A percentile compares a stretch with the other conserved stretches of the same genome.
These are phyloP conservation scores for Epinephelus moara DNA, from an alignment of 2,113 vertebrate species.

Conservation along the genomic window DNA sequence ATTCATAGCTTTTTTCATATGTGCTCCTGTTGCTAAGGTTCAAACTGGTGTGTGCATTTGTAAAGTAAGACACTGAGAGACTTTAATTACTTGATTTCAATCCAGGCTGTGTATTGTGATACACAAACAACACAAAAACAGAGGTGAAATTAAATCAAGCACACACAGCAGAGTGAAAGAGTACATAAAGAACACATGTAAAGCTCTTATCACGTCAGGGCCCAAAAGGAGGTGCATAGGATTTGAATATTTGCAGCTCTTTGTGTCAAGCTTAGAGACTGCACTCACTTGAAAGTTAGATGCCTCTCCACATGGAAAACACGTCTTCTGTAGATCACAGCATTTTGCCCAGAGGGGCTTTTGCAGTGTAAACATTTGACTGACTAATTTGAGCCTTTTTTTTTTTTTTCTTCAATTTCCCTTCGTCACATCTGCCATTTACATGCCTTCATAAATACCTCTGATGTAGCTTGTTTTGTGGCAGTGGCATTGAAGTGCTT, in stretches of 20 bases:
- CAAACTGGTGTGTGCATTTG: constrained; percentile 27
- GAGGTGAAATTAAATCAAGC: constrained; percentile 16
- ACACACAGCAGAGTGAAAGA: constrained; percentile 1
- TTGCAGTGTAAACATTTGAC: constrained; percentile 57
- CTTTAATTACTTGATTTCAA: constrained; percentile 22
- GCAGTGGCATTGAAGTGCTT: constrained; percentile 31
- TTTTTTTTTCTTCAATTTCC: constrained; percentile 14
- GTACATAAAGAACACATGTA: not conserved
- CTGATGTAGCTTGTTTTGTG: constrained; percentile 47
- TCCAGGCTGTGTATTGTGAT: constrained; percentile 42
- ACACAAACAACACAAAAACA: constrained; percentile 21
- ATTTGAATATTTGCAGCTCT: constrained; percentile 45
- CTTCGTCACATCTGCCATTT: constrained; percentile 50
- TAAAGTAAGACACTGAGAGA: constrained; percentile 4
- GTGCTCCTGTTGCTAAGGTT: constrained; percentile 11
- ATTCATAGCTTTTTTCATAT: constrained; percentile 23
- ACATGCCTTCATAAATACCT: constrained; percentile 48
- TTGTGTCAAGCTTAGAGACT: constrained; percentile 32
- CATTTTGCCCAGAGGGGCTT: constrained; percentile 34
- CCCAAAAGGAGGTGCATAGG: constrained; percentile 1
- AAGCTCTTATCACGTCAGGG: constrained; percentile 3
- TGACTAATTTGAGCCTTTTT: constrained; percentile 58
- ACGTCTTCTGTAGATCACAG: constrained; percentile 16
- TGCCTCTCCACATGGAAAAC: constrained; percentile 31
- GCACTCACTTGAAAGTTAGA: constrained; percentile 14